phyloP scores from a whole-genome alignment of 2,888 invertebrate genomes.

The Catocala sponsa region DNA sequence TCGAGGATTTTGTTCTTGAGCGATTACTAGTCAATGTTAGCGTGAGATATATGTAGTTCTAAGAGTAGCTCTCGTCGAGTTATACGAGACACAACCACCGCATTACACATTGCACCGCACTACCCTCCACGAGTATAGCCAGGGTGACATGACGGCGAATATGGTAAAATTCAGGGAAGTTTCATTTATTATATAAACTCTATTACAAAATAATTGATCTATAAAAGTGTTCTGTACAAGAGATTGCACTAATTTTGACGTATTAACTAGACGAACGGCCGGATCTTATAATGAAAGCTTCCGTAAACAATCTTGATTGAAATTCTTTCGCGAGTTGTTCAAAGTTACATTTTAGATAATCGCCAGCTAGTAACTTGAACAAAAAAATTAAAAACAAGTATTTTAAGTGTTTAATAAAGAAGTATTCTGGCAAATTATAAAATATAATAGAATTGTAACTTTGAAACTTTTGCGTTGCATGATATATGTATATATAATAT shows the following conservation, averaged over 20 bases:
- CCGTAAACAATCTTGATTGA: conserved; percentile 59
- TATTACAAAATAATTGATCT: not conserved
- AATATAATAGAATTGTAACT: not conserved
- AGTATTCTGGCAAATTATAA: not conserved
- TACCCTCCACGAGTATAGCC: too few species aligned
- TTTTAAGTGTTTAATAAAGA: not conserved
- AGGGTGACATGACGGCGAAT: too few species aligned
- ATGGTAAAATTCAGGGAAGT: too few species aligned
- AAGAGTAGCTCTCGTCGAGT: too few species aligned
- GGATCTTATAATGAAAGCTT: conserved; percentile 31
- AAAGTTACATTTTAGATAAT: conserved; percentile 51
- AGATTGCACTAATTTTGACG: conserved; percentile 17
- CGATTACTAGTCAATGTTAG: too few species aligned
- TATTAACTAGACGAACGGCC: conserved; percentile 26
- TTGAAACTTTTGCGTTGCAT: too few species aligned
- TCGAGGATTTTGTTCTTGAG: too few species aligned
- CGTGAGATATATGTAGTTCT: too few species aligned
- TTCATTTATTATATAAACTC: too few species aligned
- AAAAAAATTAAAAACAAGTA: conserved; percentile 8
- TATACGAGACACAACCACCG: too few species aligned
- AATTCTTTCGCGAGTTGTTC: conserved; percentile 57
- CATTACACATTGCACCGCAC: too few species aligned
- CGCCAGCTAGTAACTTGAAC: conserved; percentile 20
- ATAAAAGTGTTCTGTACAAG: not conserved
- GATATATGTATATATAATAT: too few species aligned